Conservation (phyloP, 2,888 invertebrate genomes). For the Dynastes maya region DNA sequence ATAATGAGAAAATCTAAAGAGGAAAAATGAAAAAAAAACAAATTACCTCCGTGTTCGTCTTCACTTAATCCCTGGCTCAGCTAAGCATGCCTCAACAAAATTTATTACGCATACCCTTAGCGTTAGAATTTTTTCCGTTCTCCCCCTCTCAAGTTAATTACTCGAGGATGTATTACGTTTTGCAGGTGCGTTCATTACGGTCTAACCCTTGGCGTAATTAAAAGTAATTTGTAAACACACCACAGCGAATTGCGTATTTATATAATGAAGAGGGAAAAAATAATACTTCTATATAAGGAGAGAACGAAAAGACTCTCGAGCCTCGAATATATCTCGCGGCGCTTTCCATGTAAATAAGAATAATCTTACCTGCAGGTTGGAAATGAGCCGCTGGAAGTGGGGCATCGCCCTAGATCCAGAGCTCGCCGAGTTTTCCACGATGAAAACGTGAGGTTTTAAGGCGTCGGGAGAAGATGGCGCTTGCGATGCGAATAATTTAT, state of each 20-base stretch:
- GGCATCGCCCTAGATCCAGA: constrained; percentile 76
- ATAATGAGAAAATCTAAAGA: constrained; percentile 2
- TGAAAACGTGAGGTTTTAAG: constrained; percentile 63
- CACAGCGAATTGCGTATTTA: constrained; percentile 22
- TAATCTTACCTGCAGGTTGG: constrained; percentile 81
- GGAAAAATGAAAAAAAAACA: constrained; percentile 21
- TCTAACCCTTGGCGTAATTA: constrained; percentile 39
- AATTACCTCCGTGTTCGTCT: constrained; percentile 30
- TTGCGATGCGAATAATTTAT: constrained; percentile 65
- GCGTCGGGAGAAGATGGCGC: constrained; percentile 66
- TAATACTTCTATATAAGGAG: not conserved
- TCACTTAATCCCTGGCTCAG: constrained; percentile 24
- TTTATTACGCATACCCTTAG: constrained; percentile 34
- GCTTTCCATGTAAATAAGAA: constrained; percentile 25
- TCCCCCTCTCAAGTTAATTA: constrained; percentile 24
- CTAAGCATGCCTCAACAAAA: constrained; percentile 18
- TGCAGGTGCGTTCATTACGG: constrained; percentile 42
- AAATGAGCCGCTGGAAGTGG: constrained; percentile 80
- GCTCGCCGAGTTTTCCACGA: constrained; percentile 70
- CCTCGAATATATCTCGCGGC: not conserved
- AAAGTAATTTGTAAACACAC: constrained; percentile 46
- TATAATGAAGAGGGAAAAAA: not conserved
- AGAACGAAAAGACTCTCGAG: not conserved
- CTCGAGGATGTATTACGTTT: not conserved
- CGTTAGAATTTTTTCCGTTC: constrained; percentile 21